A percentile compares a stretch with the other conserved stretches of the same genome.
phyloP scores from a whole-genome alignment of 2,888 invertebrate genomes.

The Xestia sexstrigata region DNA sequence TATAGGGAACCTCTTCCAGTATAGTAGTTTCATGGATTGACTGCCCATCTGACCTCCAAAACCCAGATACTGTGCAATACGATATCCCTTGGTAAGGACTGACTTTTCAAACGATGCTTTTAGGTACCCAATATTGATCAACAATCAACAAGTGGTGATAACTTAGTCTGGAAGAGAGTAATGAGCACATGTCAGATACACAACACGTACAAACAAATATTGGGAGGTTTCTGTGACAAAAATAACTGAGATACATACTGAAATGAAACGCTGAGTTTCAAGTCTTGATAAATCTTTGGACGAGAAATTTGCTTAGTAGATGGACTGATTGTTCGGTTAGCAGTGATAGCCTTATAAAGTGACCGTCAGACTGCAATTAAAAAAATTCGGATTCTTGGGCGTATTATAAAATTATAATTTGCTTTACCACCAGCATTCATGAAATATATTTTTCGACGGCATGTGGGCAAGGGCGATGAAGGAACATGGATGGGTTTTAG shows the following conservation, averaged over 20 bases:
- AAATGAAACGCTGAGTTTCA: neutral
- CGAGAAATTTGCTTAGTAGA: too few relatives aligned
- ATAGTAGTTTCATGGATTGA: neutral
- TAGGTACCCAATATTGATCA: neutral
- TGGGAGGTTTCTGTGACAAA: neutral
- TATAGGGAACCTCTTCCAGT: neutral
- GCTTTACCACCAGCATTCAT: too few relatives aligned
- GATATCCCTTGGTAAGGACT: neutral
- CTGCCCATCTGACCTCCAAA: neutral
- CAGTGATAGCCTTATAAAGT: too few relatives aligned
- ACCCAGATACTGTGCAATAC: too few relatives aligned
- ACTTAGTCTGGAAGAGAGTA: neutral
- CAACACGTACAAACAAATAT: neutral
- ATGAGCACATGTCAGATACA: constrained; percentile 8
- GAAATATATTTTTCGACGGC: too few relatives aligned
- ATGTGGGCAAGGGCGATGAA: too few relatives aligned
- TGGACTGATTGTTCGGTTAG: too few relatives aligned
- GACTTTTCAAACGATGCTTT: neutral
- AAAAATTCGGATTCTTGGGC: too few relatives aligned
- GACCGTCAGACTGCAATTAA: too few relatives aligned
- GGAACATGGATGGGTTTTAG: too few relatives aligned
- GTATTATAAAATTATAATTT: too few relatives aligned
- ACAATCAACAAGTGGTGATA: neutral
- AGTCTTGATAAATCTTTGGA: too few relatives aligned
- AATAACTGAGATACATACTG: neutral